Conservation (phyloP, 1,140 invertebrate species). For the Tetragnatha versicolor region DNA sequence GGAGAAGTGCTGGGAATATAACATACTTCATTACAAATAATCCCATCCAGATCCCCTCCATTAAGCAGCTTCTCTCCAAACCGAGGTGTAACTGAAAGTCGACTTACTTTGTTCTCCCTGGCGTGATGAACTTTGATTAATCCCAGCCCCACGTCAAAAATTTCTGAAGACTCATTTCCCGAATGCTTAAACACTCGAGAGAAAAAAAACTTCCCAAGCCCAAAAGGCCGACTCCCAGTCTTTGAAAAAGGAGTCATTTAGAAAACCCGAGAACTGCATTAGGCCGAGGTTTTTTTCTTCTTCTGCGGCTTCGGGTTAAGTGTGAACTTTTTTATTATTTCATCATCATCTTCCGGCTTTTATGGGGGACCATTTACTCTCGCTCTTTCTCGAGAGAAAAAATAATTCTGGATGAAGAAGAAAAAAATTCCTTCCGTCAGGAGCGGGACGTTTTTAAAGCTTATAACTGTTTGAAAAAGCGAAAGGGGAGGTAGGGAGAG, state of each 20-base stretch:
- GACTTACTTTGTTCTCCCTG: too few species aligned
- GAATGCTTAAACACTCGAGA: too few species aligned
- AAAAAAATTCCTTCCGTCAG: slow-evolving; percentile 25
- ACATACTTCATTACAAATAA: too few species aligned
- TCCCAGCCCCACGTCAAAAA: too few species aligned
- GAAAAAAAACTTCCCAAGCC: too few species aligned
- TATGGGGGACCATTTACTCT: slow-evolving; percentile 40
- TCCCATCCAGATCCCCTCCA: too few species aligned
- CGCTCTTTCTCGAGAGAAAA: slow-evolving; percentile 18
- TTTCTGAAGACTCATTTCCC: too few species aligned
- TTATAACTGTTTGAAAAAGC: slow-evolving; percentile 36
- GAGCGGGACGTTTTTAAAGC: neutral
- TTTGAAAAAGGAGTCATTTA: slow-evolving; percentile 6
- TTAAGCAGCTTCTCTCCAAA: too few species aligned
- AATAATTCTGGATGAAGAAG: slow-evolving; percentile 23
- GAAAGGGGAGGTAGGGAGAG: slow-evolving; percentile 3
- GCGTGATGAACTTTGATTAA: too few species aligned
- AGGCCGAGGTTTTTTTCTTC: slow-evolving; percentile 9
- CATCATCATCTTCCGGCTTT: neutral
- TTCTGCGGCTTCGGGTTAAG: slow-evolving; percentile 11
- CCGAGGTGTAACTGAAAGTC: too few species aligned
- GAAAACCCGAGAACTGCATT: slow-evolving; percentile 33
- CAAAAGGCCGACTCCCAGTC: too few species aligned
- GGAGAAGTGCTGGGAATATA: too few species aligned
- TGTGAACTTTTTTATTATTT: slow-evolving; percentile 33